Evolutionary conservation across 2,888 invertebrate species (phyloP), one percentile per base, ranked within the genome.

Genomic region (Diplazon laetatorius): DNA sequence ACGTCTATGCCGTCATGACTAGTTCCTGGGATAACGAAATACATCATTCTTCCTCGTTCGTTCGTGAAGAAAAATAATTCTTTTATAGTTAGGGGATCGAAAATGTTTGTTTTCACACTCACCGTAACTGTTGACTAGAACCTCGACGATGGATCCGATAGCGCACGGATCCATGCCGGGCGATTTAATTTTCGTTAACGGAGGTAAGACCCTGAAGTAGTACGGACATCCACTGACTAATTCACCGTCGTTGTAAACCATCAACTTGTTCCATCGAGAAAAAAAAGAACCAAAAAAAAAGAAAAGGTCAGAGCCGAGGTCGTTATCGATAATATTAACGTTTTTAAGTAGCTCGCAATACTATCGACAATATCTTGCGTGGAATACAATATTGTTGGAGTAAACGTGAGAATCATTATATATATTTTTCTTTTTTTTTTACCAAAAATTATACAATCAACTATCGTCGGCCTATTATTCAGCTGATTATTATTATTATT

Each of bases 131-230:
- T 96, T 96, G 85, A 96, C 96, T 91, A 98, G 94, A 83, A 98
- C 98, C 94, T 98, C 98, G 0, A 98, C 98, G 69, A 98, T 95
- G 80, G 97, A 98, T 79, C 98, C 98, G 59, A 98, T 94, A 20
- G 98, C 97, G 92, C 98, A 98, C 2, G 98, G 98, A 69, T 97
- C 97, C 95, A 98, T 97, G 65, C 98, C 98, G 0, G 97, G 97
- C 12, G 96, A 96, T 76, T 95, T 95, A 42, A 98, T 97, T 88
- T 96, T 96, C 76, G 97, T 95, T 83, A 97, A 92, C 78, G 97
- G 95, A 30, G 98, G 98, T 88, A 97, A 92, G 0, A 97, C 97
- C 84, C 97, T 93, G 90, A 98, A 97, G 91, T 96, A 96, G 88
- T 96, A 91, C 3, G 94, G 94, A 84, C 94, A 93, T 14, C 93